These are phyloP conservation scores for Hylyphantes graminicola DNA, from an alignment of 1,140 invertebrate species.

Conservation along the genomic window DNA sequence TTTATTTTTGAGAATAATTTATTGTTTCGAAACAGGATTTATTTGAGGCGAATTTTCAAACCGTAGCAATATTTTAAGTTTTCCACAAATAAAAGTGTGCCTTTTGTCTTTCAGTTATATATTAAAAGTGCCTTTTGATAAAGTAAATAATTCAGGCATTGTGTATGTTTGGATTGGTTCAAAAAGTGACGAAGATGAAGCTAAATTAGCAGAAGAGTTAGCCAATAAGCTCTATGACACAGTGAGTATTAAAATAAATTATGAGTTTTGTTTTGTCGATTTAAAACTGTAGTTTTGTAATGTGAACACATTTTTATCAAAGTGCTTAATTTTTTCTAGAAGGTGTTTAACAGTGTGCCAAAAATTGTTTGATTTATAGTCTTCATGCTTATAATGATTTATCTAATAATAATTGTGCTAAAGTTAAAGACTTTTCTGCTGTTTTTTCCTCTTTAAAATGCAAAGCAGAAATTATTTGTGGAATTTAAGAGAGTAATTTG, in stretches of 20 bases:
- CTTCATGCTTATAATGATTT: no score
- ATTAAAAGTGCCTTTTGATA: constrained; percentile 94
- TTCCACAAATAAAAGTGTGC: neutral
- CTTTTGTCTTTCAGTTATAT: constrained; percentile 80
- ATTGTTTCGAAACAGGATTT: neutral
- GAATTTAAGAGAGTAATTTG: constrained; percentile 11
- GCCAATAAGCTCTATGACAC: constrained; percentile 94
- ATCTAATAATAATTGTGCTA: no score
- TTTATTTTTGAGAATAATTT: no score
- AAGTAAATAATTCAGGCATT: constrained; percentile 88
- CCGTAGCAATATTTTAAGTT: neutral
- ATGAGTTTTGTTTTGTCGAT: no score
- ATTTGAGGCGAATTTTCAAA: neutral
- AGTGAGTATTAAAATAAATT: constrained; percentile 66
- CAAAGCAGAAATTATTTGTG: no score
- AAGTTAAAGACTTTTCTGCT: no score
- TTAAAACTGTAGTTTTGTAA: no score
- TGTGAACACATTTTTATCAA: no score
- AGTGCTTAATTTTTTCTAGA: no score
- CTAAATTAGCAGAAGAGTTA: constrained; percentile 89
- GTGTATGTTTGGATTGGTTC: constrained; percentile 98
- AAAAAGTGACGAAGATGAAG: constrained; percentile 88
- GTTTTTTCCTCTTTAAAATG: no score
- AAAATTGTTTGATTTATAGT: no score
- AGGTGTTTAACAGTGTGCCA: no score